Base-by-base conservation (phyloP, 2,113 vertebrate species). In the Ceuthmochares aereus region DNA sequence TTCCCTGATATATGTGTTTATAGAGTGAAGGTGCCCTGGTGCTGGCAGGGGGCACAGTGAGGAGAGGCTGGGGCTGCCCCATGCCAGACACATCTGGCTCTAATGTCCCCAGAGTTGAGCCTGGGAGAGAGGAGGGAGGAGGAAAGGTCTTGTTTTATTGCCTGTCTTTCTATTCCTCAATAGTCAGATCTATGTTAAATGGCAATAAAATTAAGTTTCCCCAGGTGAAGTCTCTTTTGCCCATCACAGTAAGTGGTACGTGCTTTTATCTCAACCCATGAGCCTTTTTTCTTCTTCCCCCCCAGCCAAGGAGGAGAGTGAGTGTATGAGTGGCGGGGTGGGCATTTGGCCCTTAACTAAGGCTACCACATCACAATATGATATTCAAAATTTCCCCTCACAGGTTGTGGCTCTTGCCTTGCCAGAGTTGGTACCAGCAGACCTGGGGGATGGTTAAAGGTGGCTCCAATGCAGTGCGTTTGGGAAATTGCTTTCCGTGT, bases 91-190 rank as follows among this genome's bases (percentile, higher is more conserved):
- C 21, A 30, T 11, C 20, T 2, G 2, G 7, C 26, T 51, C 51
- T 75, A 66, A 6, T 0, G 0, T 40, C 79, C 43, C 58, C 29
- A 47, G 13, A 9, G 14, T n/a, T 68, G 56, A 70, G n/a, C 42
- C 18, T 19, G 6, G 4, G 7, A 54, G 32, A 73, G 6, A 1
- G 3, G 16, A 52, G 3, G 1, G 2, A 8, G 6, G 9, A 87
- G 6, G 18, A 43, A 82, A 20, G 3, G 1, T 12, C 32, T 2
- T 51, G 34, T 22, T 80, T 64, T 34, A 60, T 47, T 54, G 5
- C 6, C 29, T 29, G 3, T 15, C 19, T 51, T 74, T 45, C 25
- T 37, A 14, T 40, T 76, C 56, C 43, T 60, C 15, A 74, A 10
- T 27, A 47, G 7, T 7, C 20, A 43, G 29, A 43, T 55, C 23